phyloP scores from a whole-genome alignment of 2,888 invertebrate species.

The Cephus spinipes region DNA sequence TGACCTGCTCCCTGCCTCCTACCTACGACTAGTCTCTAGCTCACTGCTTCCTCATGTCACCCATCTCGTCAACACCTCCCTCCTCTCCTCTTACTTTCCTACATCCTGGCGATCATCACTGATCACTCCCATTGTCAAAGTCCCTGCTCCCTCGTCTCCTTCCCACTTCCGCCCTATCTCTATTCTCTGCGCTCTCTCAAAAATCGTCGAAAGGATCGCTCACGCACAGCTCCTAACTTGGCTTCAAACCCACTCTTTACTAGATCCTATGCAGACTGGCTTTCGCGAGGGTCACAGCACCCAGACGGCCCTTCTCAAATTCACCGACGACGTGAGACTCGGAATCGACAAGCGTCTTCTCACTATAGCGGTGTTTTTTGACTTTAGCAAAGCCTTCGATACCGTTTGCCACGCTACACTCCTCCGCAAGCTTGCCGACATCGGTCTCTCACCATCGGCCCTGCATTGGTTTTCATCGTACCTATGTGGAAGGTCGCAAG shows the following conservation, averaged over 20 bases:
- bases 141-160: background rate
- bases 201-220: background rate
- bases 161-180: background rate
- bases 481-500: too few species aligned
- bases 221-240: too few species aligned
- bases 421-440: background rate
- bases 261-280: conserved; percentile 7
- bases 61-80: background rate
- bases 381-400: conserved; percentile 16
- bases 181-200: background rate
- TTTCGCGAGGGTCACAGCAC: conserved; percentile 10
- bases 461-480: too few species aligned
- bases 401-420: conserved; percentile 1
- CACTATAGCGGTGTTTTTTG: conserved; percentile 12
- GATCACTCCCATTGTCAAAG: background rate
- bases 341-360: conserved; percentile 6
- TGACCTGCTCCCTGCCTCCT: background rate
- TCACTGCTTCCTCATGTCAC: background rate
- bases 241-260: background rate
- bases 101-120: background rate
- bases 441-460: too few species aligned
- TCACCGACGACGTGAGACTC: conserved; percentile 10
- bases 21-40: too few species aligned
- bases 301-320: conserved; percentile 10
- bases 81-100: background rate